These are phyloP conservation scores for Acanthochromis polyacanthus DNA, from an alignment of 2,113 vertebrate species.

Conservation along the genomic window DNA sequence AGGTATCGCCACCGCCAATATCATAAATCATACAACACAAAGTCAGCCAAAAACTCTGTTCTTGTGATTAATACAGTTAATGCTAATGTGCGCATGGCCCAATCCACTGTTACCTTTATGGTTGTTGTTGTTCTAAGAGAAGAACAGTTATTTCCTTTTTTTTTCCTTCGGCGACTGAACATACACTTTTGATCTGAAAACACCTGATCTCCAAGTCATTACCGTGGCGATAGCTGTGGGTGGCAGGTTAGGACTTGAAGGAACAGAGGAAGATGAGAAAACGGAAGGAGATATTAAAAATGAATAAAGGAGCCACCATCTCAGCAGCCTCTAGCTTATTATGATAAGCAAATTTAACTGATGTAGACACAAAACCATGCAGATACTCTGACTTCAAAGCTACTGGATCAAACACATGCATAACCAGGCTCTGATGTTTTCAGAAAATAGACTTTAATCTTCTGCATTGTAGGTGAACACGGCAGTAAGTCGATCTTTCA, in stretches of 20 bases:
- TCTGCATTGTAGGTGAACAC: conserved; percentile 52
- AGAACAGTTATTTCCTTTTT: background rate
- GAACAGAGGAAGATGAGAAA: conserved; percentile 2
- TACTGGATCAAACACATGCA: background rate
- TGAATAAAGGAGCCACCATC: conserved; percentile 6
- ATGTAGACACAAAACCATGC: conserved; percentile 36
- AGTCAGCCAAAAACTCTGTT: conserved; percentile 23
- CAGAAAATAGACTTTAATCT: background rate
- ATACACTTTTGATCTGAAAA: conserved; percentile 2
- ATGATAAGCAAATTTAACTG: conserved; percentile 29
- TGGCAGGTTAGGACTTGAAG: conserved; percentile 27
- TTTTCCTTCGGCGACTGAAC: background rate
- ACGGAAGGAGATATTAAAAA: background rate
- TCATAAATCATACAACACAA: conserved; percentile 18
- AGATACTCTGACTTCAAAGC: conserved; percentile 40
- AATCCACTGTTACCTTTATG: conserved; percentile 2
- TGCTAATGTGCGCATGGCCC: background rate
- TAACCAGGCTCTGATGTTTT: conserved; percentile 5
- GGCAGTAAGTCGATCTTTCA: conserved; percentile 53
- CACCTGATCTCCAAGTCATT: conserved; percentile 17
- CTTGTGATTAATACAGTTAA: conserved; percentile 12
- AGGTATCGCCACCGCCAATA: conserved; percentile 19
- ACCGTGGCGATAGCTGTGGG: conserved; percentile 32
- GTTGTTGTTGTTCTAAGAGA: background rate
- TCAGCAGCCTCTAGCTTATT: conserved; percentile 12